Evolutionary conservation across 2,888 invertebrate genomes (phyloP).

Genomic region (Orthosia gracilis): DNA sequence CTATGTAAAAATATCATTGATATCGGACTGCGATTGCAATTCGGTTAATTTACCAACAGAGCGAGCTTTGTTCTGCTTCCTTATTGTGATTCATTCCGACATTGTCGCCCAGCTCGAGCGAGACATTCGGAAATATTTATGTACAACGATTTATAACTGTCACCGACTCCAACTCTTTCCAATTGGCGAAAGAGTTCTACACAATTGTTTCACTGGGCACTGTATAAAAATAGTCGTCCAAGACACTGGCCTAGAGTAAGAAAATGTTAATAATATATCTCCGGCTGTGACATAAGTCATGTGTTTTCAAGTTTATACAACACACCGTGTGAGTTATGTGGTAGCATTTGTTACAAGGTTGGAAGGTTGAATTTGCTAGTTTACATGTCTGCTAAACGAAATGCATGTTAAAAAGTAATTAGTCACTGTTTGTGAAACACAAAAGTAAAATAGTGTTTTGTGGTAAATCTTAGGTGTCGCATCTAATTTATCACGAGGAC

Average conservation of each 20-base stretch:
- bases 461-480: conserved; percentile 15
- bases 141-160: conserved; percentile 82
- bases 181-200: conserved; percentile 82
- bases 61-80: conserved; percentile 51
- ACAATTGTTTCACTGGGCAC: conserved; percentile 80
- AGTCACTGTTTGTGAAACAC: conserved; percentile 17
- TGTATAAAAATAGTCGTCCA: conserved; percentile 80
- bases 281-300: conserved; percentile 72
- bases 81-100: conserved; percentile 65
- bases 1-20: neutral
- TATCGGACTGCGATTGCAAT: conserved; percentile 31
- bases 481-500: conserved; percentile 11
- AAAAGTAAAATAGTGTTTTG: conserved; percentile 25
- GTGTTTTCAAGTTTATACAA: conserved; percentile 64
- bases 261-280: conserved; percentile 76
- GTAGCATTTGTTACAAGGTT: conserved; percentile 36
- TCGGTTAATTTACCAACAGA: conserved; percentile 50
- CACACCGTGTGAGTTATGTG: conserved; percentile 60
- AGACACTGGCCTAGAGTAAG: conserved; percentile 77
- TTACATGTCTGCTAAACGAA: conserved; percentile 18
- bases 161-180: conserved; percentile 80
- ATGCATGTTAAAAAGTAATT: conserved; percentile 23
- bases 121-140: conserved; percentile 74
- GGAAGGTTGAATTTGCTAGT: conserved; percentile 29
- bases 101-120: conserved; percentile 51